Evolutionary conservation across 1,140 invertebrate species (phyloP), one percentile per base, ranked within the genome.

Genomic region (Mercenaria mercenaria): DNA sequence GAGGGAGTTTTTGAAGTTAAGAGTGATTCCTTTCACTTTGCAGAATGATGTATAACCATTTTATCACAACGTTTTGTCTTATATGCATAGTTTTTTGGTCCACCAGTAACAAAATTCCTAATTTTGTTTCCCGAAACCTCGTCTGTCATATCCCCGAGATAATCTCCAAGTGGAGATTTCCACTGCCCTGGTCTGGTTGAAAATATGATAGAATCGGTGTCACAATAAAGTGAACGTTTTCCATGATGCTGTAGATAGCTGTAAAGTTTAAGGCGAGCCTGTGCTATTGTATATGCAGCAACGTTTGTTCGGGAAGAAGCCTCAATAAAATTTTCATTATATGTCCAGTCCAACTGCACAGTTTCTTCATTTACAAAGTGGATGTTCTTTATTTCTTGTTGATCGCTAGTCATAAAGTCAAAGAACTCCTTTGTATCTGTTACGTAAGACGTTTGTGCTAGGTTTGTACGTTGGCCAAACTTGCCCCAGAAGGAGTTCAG

Each of bases 151-250:
- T 59, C n/a, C 29, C 13, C 47, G 0, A 80, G 1, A 20, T 52
- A 81, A 0, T 81, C 56, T n/a, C 50, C 56, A 10, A 61, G 11
- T 11, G 26, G 50, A 32, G 79, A 26, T 18, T 50, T 13, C 72
- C 72, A 37, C 26, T 76, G 13, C n/a, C n/a, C n/a, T 52, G 26
- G 26, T 37, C n/a, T 80, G 23, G 32, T 92, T 39, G 77, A 93
- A 96, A 41, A 96, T 93, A 20, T 94, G 74, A 15, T 84, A 91
- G 90, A 59, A 81, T 96, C 96, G 6, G 96, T 96, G 83, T 96
- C 96, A 52, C 91, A 95, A 84, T 96, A 96, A 3, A 96, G 80
- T 3, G 93, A 93, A 29, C 92, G 64, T 10, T 89, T 37, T 18
- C 88, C 92, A 18, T 96, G 79, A 47, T 90, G 72, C 87, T 95